These are phyloP conservation scores for Xyliphius kryptos DNA, from an alignment of 2,113 vertebrate genomes.

Conservation along the genomic window DNA sequence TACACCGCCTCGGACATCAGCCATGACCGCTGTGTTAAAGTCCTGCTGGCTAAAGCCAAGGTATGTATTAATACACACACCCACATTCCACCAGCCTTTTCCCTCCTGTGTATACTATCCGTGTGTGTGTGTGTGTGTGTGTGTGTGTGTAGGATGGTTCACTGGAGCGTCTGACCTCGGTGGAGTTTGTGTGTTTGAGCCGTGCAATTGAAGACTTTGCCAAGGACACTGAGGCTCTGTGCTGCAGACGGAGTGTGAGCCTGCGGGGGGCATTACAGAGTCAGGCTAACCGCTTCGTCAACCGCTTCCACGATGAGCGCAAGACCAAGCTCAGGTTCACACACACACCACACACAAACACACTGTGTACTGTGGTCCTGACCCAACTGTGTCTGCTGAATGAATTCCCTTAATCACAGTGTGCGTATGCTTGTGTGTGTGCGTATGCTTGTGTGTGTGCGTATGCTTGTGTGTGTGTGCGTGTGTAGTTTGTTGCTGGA, in stretches of 20 bases:
- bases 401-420: too few relatives aligned
- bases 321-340: slow-evolving; percentile 93
- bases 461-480: slow-evolving; percentile 12
- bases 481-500: slow-evolving; percentile 82
- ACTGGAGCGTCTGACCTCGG: slow-evolving; percentile 87
- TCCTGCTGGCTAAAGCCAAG: slow-evolving; percentile 88
- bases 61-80: slow-evolving; percentile 62
- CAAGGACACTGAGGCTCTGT: slow-evolving; percentile 80
- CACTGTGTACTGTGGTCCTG: too few relatives aligned
- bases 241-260: slow-evolving; percentile 81
- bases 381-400: too few relatives aligned
- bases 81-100: too few relatives aligned
- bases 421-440: too few relatives aligned
- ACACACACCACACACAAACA: too few relatives aligned
- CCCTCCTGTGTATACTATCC: too few relatives aligned
- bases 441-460: too few relatives aligned
- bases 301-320: slow-evolving; percentile 94
- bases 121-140: too few relatives aligned
- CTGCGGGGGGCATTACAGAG: slow-evolving; percentile 90
- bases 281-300: slow-evolving; percentile 92
- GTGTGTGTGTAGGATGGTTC: slow-evolving; percentile 75
- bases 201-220: slow-evolving; percentile 84
- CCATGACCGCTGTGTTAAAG: slow-evolving; percentile 93
- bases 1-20: slow-evolving; percentile 83
- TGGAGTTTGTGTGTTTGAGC: slow-evolving; percentile 84